These are phyloP conservation scores for Mus spicilegus DNA, from an alignment of 2,113 vertebrate species.

Conservation along the genomic window DNA sequence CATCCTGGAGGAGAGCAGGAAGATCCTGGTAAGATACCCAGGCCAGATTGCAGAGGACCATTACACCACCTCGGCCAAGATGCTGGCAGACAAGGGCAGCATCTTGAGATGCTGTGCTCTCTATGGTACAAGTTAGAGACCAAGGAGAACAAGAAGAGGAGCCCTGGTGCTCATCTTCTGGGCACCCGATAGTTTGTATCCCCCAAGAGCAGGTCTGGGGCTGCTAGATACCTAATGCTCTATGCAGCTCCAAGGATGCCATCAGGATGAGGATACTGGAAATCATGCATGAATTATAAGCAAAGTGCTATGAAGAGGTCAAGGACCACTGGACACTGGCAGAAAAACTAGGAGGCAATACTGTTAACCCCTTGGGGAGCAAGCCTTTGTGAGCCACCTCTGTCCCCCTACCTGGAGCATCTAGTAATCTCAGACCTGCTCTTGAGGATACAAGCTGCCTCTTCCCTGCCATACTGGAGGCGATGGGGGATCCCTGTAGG, in stretches of 20 bases:
- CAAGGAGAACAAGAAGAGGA: background rate
- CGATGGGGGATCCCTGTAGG: rapidly evolving
- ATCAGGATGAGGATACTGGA: background rate
- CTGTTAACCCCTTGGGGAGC: too few species aligned
- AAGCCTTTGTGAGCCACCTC: background rate
- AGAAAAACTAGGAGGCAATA: background rate
- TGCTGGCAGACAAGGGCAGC: background rate
- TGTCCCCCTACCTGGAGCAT: background rate
- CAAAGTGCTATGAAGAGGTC: background rate
- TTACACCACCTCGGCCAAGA: background rate
- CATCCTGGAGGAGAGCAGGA: background rate
- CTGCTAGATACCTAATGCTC: background rate
- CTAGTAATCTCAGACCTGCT: background rate
- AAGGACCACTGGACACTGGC: background rate
- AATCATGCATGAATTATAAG: background rate
- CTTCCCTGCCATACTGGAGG: background rate
- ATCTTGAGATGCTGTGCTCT: background rate
- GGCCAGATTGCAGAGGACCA: background rate
- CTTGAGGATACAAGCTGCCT: background rate
- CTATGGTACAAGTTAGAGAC: too few species aligned
- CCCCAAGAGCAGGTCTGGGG: background rate
- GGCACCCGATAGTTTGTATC: background rate
- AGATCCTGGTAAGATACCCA: background rate
- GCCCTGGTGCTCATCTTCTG: background rate
- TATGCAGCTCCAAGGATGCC: background rate